These are phyloP conservation scores for Tenthredo notha DNA, from an alignment of 2,888 invertebrate species.

Conservation along the genomic window DNA sequence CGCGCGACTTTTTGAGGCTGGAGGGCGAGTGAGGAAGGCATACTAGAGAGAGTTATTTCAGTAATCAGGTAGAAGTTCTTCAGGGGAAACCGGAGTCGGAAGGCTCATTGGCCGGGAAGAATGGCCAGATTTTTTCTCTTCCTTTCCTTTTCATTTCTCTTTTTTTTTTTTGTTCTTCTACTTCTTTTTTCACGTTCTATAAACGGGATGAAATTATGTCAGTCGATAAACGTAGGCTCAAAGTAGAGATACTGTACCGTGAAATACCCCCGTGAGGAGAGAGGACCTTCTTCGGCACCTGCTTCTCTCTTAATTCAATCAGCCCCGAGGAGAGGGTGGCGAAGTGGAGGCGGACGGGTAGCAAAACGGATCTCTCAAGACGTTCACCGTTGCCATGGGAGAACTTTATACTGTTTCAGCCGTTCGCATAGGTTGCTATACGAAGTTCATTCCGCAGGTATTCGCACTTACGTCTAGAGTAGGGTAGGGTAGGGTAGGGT, in stretches of 20 bases:
- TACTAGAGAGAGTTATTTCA: conserved; percentile 28
- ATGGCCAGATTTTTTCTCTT: background rate
- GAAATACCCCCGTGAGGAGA: conserved; percentile 29
- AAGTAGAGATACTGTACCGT: conserved; percentile 1
- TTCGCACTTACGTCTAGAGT: conserved; percentile 18
- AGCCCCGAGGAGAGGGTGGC: conserved; percentile 34
- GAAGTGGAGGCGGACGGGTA: conserved; percentile 22
- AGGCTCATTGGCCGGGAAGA: conserved; percentile 1
- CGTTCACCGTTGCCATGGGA: conserved; percentile 37
- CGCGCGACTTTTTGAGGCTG: conserved; percentile 5
- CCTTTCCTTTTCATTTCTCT: background rate
- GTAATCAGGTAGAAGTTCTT: conserved; percentile 34
- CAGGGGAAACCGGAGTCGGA: background rate
- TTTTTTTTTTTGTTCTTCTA: background rate
- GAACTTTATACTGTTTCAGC: conserved; percentile 39
- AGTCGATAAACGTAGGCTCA: conserved; percentile 11
- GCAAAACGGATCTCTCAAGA: conserved; percentile 40
- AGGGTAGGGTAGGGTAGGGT: background rate
- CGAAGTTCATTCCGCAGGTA: conserved; percentile 22
- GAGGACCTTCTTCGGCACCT: conserved; percentile 56
- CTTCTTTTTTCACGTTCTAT: background rate
- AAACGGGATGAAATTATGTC: conserved; percentile 31
- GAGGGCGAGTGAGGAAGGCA: background rate
- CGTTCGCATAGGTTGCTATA: conserved; percentile 25
- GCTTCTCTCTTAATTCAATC: conserved; percentile 56